Evolutionary conservation across 1,140 invertebrate genomes (phyloP), one percentile per base, ranked within the genome.

Genomic region (Odontomachus brunneus): DNA sequence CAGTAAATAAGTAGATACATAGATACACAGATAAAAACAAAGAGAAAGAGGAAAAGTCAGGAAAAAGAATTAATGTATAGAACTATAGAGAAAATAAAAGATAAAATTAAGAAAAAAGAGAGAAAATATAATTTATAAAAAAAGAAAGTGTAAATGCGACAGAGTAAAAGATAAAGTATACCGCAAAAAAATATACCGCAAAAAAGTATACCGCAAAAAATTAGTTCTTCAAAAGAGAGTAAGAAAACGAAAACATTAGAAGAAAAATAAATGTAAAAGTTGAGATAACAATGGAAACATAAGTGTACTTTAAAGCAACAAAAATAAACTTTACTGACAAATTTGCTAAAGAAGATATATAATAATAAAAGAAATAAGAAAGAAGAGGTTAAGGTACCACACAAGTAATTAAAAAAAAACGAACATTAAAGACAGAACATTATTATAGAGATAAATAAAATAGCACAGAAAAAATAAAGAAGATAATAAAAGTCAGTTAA

Each of bases 341-440:
- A 57, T 48, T n/a, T 24, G 15, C 29, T 9, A 62, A 33, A 60
- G 2, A 38, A 22, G 49, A 0, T 29, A 65, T 57, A 44, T 19
- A 73, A 19, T 53, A 55, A 59, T 33, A 24, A 83, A 62, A 73
- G 48, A 62, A 59, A 85, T n/a, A 24, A 12, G 63, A 59, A 87
- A 73, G 62, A 59, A 80, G 63, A 69, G 73, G n/a, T 71, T 38
- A 67, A 62, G 17, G 51, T 24, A 53, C 11, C 1, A 9, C 0
- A 60, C 53, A n/a, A 67, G 57, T 11, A 53, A 7, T 53, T 17
- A 49, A 74, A 14, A n/a, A 38, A 53, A 33, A 17, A 51, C 53
- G 3, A 66, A 15, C 73, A 14, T 3, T 57, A 53, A 53, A n/a
- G 33, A 60, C 59, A 74, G 7, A 29, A 33, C 29, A n/a, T 38